Percentiles rank a stretch among this genome's conserved stretches.
Evolutionary conservation across 1,140 invertebrate species (phyloP).

Genomic region (Idris sp.): DNA sequence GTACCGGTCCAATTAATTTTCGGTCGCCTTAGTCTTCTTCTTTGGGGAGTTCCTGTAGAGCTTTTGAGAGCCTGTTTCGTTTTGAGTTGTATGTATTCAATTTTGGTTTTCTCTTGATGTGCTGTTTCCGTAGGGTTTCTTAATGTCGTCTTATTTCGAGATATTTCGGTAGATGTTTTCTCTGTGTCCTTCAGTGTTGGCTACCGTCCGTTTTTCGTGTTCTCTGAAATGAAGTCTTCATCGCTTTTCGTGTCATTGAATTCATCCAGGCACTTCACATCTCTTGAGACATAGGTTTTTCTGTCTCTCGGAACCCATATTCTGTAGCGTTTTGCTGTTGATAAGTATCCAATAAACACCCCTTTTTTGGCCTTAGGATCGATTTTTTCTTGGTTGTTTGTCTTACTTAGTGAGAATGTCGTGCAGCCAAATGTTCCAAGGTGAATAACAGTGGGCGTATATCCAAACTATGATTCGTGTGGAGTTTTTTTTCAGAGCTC

Average conservation of each 20-base stretch:
- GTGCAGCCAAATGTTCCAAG: background rate
- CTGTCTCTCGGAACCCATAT: constrained; percentile 28
- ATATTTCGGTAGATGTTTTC: no score
- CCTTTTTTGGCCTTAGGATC: constrained; percentile 40
- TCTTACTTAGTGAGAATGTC: no score
- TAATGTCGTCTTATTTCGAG: background rate
- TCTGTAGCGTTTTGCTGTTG: constrained; percentile 36
- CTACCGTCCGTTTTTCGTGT: background rate
- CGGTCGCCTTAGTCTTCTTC: no score
- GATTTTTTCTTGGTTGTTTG: no score
- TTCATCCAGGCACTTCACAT: constrained; percentile 60
- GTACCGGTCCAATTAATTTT: no score
- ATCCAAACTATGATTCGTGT: constrained; percentile 1
- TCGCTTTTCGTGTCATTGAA: background rate
- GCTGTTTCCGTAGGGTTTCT: no score
- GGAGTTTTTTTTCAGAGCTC: constrained; percentile 4
- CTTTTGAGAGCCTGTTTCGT: no score
- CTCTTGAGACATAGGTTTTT: constrained; percentile 20
- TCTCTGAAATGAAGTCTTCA: constrained; percentile 1
- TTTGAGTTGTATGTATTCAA: no score
- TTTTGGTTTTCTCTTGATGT: no score
- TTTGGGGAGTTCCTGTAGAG: no score
- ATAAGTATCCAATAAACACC: constrained; percentile 54
- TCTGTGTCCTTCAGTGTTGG: no score
- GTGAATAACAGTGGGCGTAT: background rate